phyloP scores from a whole-genome alignment of 2,113 vertebrate species.

The Ascaphus truei region DNA sequence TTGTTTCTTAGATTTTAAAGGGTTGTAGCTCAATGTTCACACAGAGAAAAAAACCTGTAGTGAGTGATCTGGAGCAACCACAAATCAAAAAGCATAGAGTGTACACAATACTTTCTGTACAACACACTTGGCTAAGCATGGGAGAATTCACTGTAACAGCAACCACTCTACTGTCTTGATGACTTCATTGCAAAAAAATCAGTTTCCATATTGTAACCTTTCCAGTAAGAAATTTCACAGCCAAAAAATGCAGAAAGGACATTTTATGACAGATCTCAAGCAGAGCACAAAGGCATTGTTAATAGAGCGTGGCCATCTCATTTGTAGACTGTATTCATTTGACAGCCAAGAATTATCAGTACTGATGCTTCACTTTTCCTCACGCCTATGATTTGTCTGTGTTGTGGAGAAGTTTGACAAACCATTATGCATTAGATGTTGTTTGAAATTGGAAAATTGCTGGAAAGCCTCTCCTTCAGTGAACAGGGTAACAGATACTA shows the following conservation, averaged over 20 bases:
- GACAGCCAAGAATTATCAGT: conserved; percentile 56
- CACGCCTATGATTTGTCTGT: conserved; percentile 62
- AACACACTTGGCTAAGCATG: neutral
- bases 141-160: neutral
- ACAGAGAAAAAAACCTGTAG: neutral
- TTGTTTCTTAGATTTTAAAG: too few relatives aligned
- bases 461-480: conserved; percentile 64
- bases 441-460: conserved; percentile 67
- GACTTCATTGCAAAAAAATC: neutral
- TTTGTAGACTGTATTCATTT: conserved; percentile 55
- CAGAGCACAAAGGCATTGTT: conserved; percentile 43
- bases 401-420: conserved; percentile 69
- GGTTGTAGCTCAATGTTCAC: neutral
- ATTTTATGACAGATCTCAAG: neutral
- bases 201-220: conserved; percentile 26
- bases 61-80: neutral
- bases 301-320: conserved; percentile 52
- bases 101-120: neutral
- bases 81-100: neutral
- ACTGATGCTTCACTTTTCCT: conserved; percentile 49
- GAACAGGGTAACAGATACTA: conserved; percentile 62
- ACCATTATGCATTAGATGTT: conserved; percentile 61
- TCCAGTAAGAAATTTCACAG: conserved; percentile 1
- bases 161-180: neutral
- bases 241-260: conserved; percentile 20